Percentiles rank a stretch among this genome's conserved stretches.
These are phyloP conservation scores for Okapia johnstoni DNA, from an alignment of 2,113 vertebrate genomes.

Conservation along the genomic window DNA sequence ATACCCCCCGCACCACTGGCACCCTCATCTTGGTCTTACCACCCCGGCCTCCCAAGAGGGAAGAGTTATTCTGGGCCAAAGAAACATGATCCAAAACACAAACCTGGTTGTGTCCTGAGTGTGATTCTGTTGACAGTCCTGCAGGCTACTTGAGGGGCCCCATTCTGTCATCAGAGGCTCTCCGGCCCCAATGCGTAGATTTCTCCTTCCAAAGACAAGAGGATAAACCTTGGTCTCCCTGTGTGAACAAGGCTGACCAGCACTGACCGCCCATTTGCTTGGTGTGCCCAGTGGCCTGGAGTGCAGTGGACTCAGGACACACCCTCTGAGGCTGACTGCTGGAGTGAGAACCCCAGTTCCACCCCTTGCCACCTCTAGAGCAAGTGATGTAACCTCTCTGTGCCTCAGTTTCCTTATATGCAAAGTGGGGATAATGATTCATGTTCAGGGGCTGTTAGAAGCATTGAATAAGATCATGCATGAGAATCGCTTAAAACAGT, in stretches of 20 bases:
- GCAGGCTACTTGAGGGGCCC: background rate
- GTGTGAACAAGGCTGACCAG: accelerated
- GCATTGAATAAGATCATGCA: background rate
- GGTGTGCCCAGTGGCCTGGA: accelerated
- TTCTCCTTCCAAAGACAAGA: background rate
- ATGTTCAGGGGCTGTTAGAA: background rate
- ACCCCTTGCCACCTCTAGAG: background rate
- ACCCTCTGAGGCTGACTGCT: background rate
- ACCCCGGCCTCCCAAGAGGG: background rate
- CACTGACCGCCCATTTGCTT: background rate
- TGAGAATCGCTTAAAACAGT: background rate
- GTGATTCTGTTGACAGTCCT: background rate
- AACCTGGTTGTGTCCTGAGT: background rate
- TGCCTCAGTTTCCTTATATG: background rate
- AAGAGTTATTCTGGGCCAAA: background rate
- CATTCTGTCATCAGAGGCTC: background rate
- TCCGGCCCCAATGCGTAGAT: too few species aligned
- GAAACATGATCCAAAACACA: background rate
- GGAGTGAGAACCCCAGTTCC: background rate
- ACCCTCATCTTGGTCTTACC: background rate
- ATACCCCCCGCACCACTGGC: background rate
- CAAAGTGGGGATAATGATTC: background rate
- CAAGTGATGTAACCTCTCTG: background rate
- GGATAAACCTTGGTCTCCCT: background rate
- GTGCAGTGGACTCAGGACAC: background rate